Base-by-base conservation (phyloP, 2,113 vertebrate genomes). In the Sander vitreus region DNA sequence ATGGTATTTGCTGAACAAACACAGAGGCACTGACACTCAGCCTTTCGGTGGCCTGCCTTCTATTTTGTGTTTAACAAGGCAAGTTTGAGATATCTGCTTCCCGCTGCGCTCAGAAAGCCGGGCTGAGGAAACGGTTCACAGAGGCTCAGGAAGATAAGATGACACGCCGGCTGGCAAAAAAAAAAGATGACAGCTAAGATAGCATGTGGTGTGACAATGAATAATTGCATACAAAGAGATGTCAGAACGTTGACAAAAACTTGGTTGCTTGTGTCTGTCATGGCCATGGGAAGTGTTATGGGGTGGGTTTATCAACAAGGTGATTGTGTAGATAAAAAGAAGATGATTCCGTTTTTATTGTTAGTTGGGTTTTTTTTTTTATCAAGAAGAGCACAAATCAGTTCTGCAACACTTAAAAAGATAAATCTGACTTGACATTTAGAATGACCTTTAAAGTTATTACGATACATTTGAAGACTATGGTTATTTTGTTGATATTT, bases 1-100 rank as follows among this genome's bases (percentile, higher is more conserved):
- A 80, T 83, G 69, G 33, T 73, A 50, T 77, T 88, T 85, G 47
- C 62, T 77, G 69, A 85, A 82, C 55, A 78, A 81, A 75, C 68
- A 39, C 73, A 45, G 72, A 48, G 10, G 57, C 76, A 67, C 30
- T 80, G 83, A 88, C 81, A 83, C 36, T 43, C 50, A 71, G 82
- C 50, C 76, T 80, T 58, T 78, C 50, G 25, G 73, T 66, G 83
- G 69, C 78, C 72, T 86, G 47, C 36, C 67, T 63, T 88, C 68
- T 54, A 69, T 80, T 74, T 64, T 66, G 39, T 80, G 81, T 90
- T 85, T 84, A 91, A 91, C 85, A 89, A 89, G 88, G 55, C 71
- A 64, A 75, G 68, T 88, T 84, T 68, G 73, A 83, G 78, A 89
- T 87, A 88, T 87, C 74, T 78, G 43, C 81, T 75, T 66, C 84